Conservation (phyloP, 2,888 invertebrate genomes). For the Dynastes maya region DNA sequence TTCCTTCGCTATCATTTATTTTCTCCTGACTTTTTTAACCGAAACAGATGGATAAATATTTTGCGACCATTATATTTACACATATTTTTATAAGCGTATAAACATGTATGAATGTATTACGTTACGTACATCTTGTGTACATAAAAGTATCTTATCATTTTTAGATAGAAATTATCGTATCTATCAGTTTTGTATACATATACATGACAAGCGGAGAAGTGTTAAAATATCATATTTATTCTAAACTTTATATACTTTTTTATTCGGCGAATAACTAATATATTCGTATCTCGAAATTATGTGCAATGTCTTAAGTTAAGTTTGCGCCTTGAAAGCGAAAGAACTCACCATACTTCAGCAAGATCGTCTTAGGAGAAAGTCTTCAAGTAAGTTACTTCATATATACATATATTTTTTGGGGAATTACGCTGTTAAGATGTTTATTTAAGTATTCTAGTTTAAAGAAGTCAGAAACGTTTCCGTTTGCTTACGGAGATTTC, state of each 20-base stretch:
- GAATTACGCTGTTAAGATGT: too few species aligned
- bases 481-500: too few species aligned
- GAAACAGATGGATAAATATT: neutral
- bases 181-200: constrained; percentile 38
- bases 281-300: neutral
- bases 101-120: neutral
- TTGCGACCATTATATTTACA: constrained; percentile 1
- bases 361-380: neutral
- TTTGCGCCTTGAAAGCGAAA: neutral
- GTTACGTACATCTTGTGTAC: constrained; percentile 4
- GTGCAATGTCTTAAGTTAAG: neutral
- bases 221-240: neutral
- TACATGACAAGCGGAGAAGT: constrained; percentile 23
- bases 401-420: neutral
- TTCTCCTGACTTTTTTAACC: too few species aligned
- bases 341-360: neutral
- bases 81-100: neutral
- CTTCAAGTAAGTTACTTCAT: neutral
- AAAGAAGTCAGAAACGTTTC: too few species aligned
- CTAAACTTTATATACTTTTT: constrained; percentile 10
- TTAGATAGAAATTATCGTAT: constrained; percentile 31
- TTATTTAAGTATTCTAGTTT: too few species aligned
- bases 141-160: constrained; percentile 34
- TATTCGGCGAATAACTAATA: constrained; percentile 8
- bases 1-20: too few species aligned